phyloP scores from a whole-genome alignment of 2,113 vertebrate genomes.

The Sapajus apella region DNA sequence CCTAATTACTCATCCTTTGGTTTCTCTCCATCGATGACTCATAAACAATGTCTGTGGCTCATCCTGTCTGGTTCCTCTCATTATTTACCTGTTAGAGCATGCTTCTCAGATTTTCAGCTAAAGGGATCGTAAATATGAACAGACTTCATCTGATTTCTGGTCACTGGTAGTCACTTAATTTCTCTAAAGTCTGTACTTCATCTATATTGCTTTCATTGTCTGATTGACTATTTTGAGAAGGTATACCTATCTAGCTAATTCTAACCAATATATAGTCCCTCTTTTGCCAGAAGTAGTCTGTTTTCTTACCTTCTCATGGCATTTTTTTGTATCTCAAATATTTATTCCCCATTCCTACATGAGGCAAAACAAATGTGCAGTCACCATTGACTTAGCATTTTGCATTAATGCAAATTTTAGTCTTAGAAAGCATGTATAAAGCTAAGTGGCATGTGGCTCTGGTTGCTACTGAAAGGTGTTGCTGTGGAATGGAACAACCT shows the following conservation, averaged over 20 bases:
- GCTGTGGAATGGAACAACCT: rapidly evolving
- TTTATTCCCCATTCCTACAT: neutral
- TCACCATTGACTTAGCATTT: neutral
- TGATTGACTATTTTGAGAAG: neutral
- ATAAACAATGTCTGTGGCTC: neutral
- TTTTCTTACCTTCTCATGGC: neutral
- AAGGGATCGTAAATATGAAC: neutral
- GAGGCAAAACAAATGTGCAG: neutral
- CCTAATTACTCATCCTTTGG: neutral
- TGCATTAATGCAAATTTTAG: neutral
- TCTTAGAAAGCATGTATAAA: neutral
- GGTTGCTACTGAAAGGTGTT: neutral
- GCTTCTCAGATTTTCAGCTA: neutral
- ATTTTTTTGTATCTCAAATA: neutral
- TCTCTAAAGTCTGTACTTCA: neutral
- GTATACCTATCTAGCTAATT: neutral
- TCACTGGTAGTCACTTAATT: neutral
- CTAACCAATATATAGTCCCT: neutral
- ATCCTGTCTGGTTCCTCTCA: neutral
- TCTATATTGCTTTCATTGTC: neutral
- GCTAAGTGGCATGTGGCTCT: neutral
- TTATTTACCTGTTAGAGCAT: neutral
- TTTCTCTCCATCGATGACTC: neutral
- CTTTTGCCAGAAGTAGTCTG: neutral
- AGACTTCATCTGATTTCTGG: neutral